Evolutionary conservation across 92 coral and sea anemone genomes (phyloP).

Genomic region (Scolanthus callimorphus): DNA sequence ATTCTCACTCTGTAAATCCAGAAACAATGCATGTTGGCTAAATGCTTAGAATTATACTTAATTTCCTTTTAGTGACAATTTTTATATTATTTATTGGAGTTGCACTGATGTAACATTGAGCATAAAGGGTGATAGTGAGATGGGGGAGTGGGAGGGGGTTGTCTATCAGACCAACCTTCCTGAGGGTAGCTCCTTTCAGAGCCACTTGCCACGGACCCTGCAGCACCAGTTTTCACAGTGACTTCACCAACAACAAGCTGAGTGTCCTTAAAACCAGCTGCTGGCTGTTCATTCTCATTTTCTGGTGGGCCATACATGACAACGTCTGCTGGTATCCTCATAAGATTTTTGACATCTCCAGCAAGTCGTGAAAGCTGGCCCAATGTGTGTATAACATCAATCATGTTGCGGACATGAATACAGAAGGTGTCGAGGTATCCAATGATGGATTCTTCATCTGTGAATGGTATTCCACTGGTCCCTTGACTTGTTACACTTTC

Average conservation of each 20-base stretch:
- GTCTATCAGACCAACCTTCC: too few species aligned
- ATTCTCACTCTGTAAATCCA: too few species aligned
- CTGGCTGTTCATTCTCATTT: constrained; percentile 43
- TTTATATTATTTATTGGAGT: too few species aligned
- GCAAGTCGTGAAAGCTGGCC: constrained; percentile 79
- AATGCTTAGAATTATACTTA: too few species aligned
- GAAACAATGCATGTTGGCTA: too few species aligned
- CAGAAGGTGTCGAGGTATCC: constrained; percentile 79
- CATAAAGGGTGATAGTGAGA: too few species aligned
- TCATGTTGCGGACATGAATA: constrained; percentile 90
- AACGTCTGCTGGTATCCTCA: constrained; percentile 64
- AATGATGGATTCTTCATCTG: constrained; percentile 93
- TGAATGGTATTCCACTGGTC: constrained; percentile 74
- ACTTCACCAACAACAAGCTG: constrained; percentile 22
- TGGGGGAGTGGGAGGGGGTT: too few species aligned
- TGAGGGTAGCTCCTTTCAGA: constrained; percentile 53
- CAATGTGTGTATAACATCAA: constrained; percentile 89
- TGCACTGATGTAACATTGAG: too few species aligned
- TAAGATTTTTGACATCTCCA: constrained; percentile 66
- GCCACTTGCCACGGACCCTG: constrained; percentile 45
- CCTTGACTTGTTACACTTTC: constrained; percentile 86
- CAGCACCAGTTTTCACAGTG: constrained; percentile 1
- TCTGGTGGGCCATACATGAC: constrained; percentile 48
- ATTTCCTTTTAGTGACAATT: too few species aligned
- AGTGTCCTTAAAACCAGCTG: constrained; percentile 9